A percentile compares a stretch with the other conserved stretches of the same genome.
Evolutionary conservation across 2,797 vertebrate genomes (phyloP).

Genomic region (Microctenopoma stevenorrisi): DNA sequence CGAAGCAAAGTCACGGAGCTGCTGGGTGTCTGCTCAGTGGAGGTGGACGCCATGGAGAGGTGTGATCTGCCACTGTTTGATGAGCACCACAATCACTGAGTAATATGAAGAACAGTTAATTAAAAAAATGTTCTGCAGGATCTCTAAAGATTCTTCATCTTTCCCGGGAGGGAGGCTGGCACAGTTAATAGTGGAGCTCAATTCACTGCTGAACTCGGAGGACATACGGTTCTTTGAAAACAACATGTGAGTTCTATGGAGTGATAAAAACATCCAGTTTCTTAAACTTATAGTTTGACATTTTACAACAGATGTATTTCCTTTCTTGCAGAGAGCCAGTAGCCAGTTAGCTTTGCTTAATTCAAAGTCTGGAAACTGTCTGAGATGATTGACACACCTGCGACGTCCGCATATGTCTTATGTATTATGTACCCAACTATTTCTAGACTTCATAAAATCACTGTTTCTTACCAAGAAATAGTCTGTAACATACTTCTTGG

Average conservation of each 20-base stretch:
- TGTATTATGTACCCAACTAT: too few relatives aligned
- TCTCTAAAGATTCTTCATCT: constrained; percentile 29
- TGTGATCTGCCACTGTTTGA: constrained; percentile 32
- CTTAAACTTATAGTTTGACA: neutral
- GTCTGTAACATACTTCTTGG: too few relatives aligned
- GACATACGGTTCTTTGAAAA: constrained; percentile 78
- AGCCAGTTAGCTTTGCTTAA: neutral
- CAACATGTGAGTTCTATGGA: constrained; percentile 75
- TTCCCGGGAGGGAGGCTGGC: constrained; percentile 82
- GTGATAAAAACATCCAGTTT: neutral
- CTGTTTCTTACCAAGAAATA: too few relatives aligned
- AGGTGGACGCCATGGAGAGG: constrained; percentile 75
- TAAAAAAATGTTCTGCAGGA: constrained; percentile 41
- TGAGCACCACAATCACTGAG: neutral
- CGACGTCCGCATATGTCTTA: too few relatives aligned
- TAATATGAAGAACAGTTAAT: fast-evolving
- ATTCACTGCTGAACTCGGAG: constrained; percentile 72
- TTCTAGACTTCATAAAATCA: too few relatives aligned
- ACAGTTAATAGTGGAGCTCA: constrained; percentile 77
- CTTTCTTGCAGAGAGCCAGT: neutral
- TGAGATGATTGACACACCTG: too few relatives aligned
- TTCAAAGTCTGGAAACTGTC: too few relatives aligned
- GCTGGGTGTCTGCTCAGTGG: constrained; percentile 73
- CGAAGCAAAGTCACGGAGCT: constrained; percentile 45
- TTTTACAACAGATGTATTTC: neutral